A percentile compares a stretch with the other conserved stretches of the same genome.
Evolutionary conservation across 2,888 invertebrate genomes (phyloP).

Genomic region (Trissoscelio sp.): DNA sequence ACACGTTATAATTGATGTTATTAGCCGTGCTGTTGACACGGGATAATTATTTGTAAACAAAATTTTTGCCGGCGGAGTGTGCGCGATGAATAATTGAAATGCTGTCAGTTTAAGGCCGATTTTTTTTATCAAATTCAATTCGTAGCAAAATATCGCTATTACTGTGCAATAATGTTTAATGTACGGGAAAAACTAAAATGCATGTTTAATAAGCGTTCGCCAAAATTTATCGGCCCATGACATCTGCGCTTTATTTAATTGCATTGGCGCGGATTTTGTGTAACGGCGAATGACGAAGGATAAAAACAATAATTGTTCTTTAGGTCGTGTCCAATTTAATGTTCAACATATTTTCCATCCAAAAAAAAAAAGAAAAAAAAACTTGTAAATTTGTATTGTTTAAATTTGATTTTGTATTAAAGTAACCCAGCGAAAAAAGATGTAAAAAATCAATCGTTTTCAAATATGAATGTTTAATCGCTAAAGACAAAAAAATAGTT

Average conservation of each 20-base stretch:
- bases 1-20: background rate
- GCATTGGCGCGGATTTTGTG: background rate
- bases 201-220: slow-evolving; percentile 12
- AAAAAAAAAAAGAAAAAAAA: background rate
- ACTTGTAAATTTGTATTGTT: no score
- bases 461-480: no score
- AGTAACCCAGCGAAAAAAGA: no score
- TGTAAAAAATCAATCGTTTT: no score
- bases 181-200: slow-evolving; percentile 8
- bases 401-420: no score
- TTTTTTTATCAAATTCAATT: background rate
- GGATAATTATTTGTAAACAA: slow-evolving; percentile 17
- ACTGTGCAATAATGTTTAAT: slow-evolving; percentile 8
- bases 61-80: background rate
- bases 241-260: slow-evolving; percentile 19
- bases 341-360: background rate
- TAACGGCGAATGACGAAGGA: slow-evolving; percentile 5
- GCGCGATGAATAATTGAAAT: background rate
- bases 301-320: slow-evolving; percentile 12
- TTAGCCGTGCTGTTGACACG: background rate
- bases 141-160: slow-evolving; percentile 6
- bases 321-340: background rate
- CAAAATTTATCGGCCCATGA: slow-evolving; percentile 14
- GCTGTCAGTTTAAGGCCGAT: background rate
- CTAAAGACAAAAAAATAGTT: no score